Evolutionary conservation across 2,113 vertebrate species (phyloP), one percentile per base, ranked within the genome.

Genomic region (Marcusenius ussheri): DNA sequence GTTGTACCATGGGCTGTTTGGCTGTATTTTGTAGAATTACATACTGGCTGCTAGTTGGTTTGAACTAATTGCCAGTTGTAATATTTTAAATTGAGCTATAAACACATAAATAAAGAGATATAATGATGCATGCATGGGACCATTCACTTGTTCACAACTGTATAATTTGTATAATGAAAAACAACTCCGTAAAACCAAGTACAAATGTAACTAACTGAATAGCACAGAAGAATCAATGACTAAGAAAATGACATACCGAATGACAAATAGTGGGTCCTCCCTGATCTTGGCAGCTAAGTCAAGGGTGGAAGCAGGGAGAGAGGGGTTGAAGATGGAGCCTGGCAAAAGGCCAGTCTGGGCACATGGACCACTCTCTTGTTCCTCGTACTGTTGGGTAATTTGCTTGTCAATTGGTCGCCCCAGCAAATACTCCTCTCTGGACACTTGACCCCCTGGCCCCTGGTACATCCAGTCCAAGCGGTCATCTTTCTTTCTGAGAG

Each of bases 401-500:
- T 97, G 98, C 56, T 99, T 99, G 92, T 99, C 98, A 90, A 99
- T 97, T 13, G 98, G 94, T 45, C 98, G 97, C 0, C 98, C 98
- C 93, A 99, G 90, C 47, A 99, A 96, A 83, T 99, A 99, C 8
- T 99, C 98, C 0, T 99, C 98, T 31, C 98, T 97, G 93, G 97
- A 98, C 93, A 98, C 96, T 95, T 98, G 97, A 0, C 97, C 97
- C 0, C 97, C 96, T 0, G 97, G 97, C 0, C 98, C 98, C 93
- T 99, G 98, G 94, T 99, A 99, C 98, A 99, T 99, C 98, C 98
- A 99, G 93, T 99, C 98, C 93, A 99, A 83, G 3, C 99, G 98
- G 90, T 99, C 98, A 93, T 99, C 98, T 88, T 96, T 97, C 84
- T 97, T 99, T 91, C 98, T 99, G 74, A 8, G 74, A 88, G 56